Evolutionary conservation across 2,113 vertebrate genomes (phyloP).

Genomic region (Anoplopoma fimbria): DNA sequence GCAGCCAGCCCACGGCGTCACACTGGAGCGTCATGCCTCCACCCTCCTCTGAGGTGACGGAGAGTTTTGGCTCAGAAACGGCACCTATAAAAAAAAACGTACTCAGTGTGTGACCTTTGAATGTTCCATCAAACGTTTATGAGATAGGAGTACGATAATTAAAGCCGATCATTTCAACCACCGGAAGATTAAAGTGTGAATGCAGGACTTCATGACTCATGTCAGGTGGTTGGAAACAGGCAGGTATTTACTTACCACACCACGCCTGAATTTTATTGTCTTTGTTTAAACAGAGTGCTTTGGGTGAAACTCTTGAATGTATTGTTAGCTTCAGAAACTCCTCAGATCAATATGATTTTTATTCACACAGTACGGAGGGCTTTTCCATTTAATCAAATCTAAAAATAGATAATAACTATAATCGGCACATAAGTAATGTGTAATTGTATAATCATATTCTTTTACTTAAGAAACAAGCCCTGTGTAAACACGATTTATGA

Average conservation of each 20-base stretch:
- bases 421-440: no score
- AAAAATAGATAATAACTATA: neutral
- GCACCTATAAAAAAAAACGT: neutral
- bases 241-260: neutral
- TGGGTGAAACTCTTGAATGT: neutral
- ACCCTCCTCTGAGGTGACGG: rapidly evolving
- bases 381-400: neutral
- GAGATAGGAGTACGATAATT: no score
- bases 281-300: neutral
- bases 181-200: no score
- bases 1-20: slow-evolving; percentile 16
- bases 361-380: no score
- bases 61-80: slow-evolving; percentile 25
- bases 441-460: no score
- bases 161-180: no score
- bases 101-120: no score
- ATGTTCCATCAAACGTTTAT: no score
- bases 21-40: slow-evolving; percentile 18
- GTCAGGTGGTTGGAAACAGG: neutral
- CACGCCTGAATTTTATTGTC: neutral
- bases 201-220: neutral
- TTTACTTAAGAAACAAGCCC: no score
- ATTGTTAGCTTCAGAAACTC: no score
- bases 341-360: no score
- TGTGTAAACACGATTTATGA: neutral